phyloP scores from a whole-genome alignment of 2,797 vertebrate genomes.

The Orientallactaga sibirica region DNA sequence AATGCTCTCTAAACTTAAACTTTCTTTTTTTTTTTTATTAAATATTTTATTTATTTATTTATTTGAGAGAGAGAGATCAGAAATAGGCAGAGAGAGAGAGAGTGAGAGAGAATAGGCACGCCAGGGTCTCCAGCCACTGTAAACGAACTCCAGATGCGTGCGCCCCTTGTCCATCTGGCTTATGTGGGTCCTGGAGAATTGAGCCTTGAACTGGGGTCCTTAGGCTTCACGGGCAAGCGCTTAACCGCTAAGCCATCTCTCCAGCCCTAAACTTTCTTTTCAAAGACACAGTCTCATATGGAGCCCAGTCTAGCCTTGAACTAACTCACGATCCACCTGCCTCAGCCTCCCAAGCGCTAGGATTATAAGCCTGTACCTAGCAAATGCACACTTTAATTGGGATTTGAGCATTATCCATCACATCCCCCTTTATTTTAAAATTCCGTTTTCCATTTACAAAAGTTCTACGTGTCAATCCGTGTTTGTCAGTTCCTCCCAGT shows the following conservation, averaged over 20 bases:
- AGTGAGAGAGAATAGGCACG: too few relatives aligned
- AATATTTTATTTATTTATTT: too few relatives aligned
- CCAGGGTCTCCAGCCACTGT: too few relatives aligned
- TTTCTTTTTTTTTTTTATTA: too few relatives aligned
- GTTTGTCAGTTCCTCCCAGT: neutral
- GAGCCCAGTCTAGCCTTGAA: neutral
- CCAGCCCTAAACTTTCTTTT: conserved; percentile 18
- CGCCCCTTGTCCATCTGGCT: too few relatives aligned
- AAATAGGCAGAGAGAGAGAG: too few relatives aligned
- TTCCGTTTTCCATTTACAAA: conserved; percentile 43
- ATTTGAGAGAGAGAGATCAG: too few relatives aligned
- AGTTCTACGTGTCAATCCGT: neutral
- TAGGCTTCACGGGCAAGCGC: too few relatives aligned
- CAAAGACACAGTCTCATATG: neutral
- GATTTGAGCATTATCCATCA: neutral
- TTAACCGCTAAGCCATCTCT: neutral
- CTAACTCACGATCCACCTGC: neutral
- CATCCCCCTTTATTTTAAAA: conserved; percentile 27
- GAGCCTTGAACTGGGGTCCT: too few relatives aligned
- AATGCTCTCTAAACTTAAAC: too few relatives aligned
- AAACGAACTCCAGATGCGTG: too few relatives aligned
- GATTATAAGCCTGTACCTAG: neutral
- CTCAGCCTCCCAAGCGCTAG: neutral
- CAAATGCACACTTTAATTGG: neutral
- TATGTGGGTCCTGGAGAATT: too few relatives aligned